Evolutionary conservation across 2,888 invertebrate species (phyloP), one percentile per base, ranked within the genome.

Genomic region (Alviniconcha strummeri): DNA sequence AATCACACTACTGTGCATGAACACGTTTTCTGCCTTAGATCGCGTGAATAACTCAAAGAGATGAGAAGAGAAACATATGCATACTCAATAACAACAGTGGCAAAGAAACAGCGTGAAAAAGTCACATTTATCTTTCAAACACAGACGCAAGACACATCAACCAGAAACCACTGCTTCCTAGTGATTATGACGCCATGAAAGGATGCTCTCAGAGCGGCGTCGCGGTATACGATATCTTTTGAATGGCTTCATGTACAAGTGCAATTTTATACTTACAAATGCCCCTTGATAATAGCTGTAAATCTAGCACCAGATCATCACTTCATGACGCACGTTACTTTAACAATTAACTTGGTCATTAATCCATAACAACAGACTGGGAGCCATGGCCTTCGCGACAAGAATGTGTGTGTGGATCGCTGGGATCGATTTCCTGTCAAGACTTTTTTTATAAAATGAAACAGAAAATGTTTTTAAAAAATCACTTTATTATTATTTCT

Each of bases 371-470:
- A 83, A 85, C 85, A 83, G 60, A 75, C 77, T 74, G 64, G 76
- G 72, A 83, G 83, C 83, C 85, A 85, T 85, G 81, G 85, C 84
- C 87, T 86, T 87, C 87, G 82, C 86, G 82, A 87, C 87, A 85
- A 86, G 85, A 87, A 86, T 85, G 82, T 81, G n/a, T 55, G 52
- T 85, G 83, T 76, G 82, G 79, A 11, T 55, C 82, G 67, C 11
- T 69, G 82, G 82, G 77, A 81, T 60, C 19, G 7, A 52, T 69
- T 69, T 69, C 54, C 56, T 60, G 77, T 69, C 56, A n/a, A n/a
- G 54, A 19, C 36, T 13, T 60, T 15, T 79, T 9, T 57, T 11
- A 79, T 19, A 79, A 64, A 0, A 64, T 6, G 1, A 79, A 79
- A 57, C 4, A 19, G n/a, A 54, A 75, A 60, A 9, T 52, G 67